Conservation (phyloP, 2,113 vertebrate species). For the Paramormyrops kingsleyae region DNA sequence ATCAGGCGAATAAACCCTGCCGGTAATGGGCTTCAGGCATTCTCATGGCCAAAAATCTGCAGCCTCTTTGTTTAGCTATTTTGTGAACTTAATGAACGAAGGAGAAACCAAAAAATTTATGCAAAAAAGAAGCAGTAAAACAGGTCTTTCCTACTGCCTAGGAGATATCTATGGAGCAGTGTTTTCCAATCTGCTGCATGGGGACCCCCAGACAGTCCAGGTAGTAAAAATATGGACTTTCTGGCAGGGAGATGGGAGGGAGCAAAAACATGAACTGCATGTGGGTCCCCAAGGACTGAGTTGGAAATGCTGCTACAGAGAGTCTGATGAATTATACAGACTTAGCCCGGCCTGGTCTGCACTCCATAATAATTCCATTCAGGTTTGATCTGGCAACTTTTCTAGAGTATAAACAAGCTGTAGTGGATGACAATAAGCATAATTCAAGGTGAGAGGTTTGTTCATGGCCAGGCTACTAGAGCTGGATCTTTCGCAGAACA, state of each 20-base stretch:
- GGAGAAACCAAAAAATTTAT: neutral
- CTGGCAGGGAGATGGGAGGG: neutral
- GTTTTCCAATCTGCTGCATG: neutral
- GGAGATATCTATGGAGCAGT: neutral
- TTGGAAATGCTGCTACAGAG: neutral
- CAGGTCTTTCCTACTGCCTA: neutral
- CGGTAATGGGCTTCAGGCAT: neutral
- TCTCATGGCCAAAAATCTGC: neutral
- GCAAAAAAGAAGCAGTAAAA: neutral
- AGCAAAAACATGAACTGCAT: neutral
- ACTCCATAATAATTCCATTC: neutral
- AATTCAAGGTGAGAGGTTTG: slow-evolving; percentile 1
- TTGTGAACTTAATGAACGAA: neutral
- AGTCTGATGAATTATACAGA: neutral
- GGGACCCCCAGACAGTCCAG: neutral
- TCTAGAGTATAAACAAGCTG: neutral
- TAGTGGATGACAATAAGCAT: neutral
- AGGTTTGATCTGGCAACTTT: neutral
- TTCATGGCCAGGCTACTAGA: neutral
- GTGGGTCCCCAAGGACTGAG: neutral
- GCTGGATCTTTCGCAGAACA: neutral
- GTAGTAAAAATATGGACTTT: neutral
- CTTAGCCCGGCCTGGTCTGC: neutral
- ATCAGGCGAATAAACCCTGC: neutral
- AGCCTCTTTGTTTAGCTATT: neutral